Base-by-base conservation (phyloP, 2,113 vertebrate genomes). In the Triplophysa rosa region DNA sequence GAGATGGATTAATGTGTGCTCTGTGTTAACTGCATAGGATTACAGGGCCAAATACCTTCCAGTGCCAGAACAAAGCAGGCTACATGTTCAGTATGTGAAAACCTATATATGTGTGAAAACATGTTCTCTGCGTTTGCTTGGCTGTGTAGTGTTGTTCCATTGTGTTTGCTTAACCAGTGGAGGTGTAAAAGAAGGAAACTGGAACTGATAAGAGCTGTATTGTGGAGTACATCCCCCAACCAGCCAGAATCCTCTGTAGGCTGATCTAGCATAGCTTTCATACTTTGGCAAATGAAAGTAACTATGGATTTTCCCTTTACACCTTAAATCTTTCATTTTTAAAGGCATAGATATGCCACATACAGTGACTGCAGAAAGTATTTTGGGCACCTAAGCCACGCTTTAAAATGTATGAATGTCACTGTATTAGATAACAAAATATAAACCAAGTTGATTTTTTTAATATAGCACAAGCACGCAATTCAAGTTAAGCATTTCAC, bases 1-100 rank as follows among this genome's bases (percentile, higher is more conserved):
- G 89, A 86, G 86, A 90, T 85, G 84, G 88, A 92, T 88, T 84
- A 69, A 62, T 84, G 37, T 47, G 84, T 78, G 79, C 85, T 84
- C 74, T 68, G 73, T 83, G 80, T 84, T 83, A 90, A 88, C 83
- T 88, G 77, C 85, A 12, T 58, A 75, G 87, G 85, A 88, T 90
- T 86, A 86, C 82, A 82, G 26, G 14, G 66, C 56, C 47, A 67
- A 74, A 81, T 73, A 68, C 78, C 69, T 80, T 68, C 70, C 23
- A 49, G 23, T 49, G 82, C 67, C 59, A 8, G 78, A 79, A 77
- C 65, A 82, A 85, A 85, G 78, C 29, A n/a, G 62, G 17, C 10
- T 40, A 83, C 42, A 58, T 75, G 63, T 69, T 65, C 67, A 73
- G 74, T 80, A 79, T 65, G 13, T 52, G 75, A 73, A 78, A 72